A percentile compares a stretch with the other conserved stretches of the same genome.
Conservation (phyloP, 2,888 invertebrate species). For the Ellobium chinense region DNA sequence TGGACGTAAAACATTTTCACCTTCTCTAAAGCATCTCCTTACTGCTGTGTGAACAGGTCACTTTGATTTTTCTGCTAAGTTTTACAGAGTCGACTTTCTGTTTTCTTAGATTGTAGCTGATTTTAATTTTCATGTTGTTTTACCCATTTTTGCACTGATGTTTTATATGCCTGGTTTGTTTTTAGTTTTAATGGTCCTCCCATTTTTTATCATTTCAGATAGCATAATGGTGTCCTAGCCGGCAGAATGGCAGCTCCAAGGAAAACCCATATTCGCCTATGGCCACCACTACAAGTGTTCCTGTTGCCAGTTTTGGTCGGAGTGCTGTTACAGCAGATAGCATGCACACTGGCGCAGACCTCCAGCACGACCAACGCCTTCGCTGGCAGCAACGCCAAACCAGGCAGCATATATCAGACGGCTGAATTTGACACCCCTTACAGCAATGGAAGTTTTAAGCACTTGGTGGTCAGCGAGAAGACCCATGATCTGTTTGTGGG, state of each 20-base stretch:
- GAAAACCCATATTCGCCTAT: neutral
- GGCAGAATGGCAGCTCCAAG: neutral
- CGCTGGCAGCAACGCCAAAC: neutral
- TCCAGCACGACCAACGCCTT: neutral
- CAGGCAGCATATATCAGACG: constrained; percentile 19
- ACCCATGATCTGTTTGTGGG: constrained; percentile 33
- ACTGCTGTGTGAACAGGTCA: too few species aligned
- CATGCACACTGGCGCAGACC: neutral
- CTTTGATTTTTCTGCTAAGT: too few species aligned
- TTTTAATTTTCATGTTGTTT: too few species aligned
- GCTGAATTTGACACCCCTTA: constrained; percentile 5
- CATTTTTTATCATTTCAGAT: constrained; percentile 7
- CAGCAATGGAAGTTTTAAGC: constrained; percentile 7
- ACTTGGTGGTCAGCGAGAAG: constrained; percentile 8
- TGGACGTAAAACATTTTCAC: too few species aligned
- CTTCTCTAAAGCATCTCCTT: too few species aligned
- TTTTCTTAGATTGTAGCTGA: too few species aligned
- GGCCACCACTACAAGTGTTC: neutral
- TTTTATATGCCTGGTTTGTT: too few species aligned
- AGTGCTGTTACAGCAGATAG: neutral
- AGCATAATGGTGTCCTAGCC: constrained; percentile 18
- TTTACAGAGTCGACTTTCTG: too few species aligned
- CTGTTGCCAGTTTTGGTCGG: neutral
- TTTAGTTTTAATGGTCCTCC: too few species aligned
- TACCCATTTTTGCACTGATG: too few species aligned